Base-by-base conservation (phyloP, 2,113 vertebrate genomes). In the Lipophrys pholis region DNA sequence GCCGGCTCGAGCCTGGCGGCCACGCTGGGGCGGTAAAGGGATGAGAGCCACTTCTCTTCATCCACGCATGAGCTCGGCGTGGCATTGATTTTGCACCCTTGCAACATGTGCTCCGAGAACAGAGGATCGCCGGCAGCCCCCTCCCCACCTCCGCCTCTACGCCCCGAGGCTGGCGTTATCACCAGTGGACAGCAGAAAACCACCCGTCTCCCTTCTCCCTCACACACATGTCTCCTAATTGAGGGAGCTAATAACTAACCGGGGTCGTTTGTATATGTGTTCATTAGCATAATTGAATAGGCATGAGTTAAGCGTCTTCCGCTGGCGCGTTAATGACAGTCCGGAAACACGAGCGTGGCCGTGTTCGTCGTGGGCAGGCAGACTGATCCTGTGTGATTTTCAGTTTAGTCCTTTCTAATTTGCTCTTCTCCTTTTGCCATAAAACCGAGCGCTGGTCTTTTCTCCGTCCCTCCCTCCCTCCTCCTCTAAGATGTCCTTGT, bases 241-340 rank as follows among this genome's bases (percentile, higher is more conserved):
- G 79, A 84, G 81, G 72, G 49, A 5, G 78, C 70, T 87, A 87
- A 86, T 82, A 84, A 80, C 66, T 56, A 83, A 72, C 73, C 51
- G 10, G 73, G 77, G 82, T 81, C 80, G 86, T 92, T 92, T 91
- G 82, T 85, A 85, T 90, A 87, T 88, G 78, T 81, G 53, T 50
- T 56, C 41, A 89, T 92, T 89, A 84, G 84, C 87, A 88, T 91
- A 89, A 91, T 93, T 90, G 79, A 91, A 86, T 86, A 80, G 89
- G 75, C 84, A 80, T 65, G 83, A 83, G 82, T 83, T 78, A 88
- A 86, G 78, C 82, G 86, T 73, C 80, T 81, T 84, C 76, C 80
- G 69, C 59, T 57, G 61, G 77, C 66, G 80, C 84, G 82, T 85
- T 89, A 83, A 88, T 90, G 85, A 87, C 35, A 51, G 39, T 42